Evolutionary conservation across 1,140 invertebrate species (phyloP), one percentile per base, ranked within the genome.

Genomic region (Penaeus indicus): DNA sequence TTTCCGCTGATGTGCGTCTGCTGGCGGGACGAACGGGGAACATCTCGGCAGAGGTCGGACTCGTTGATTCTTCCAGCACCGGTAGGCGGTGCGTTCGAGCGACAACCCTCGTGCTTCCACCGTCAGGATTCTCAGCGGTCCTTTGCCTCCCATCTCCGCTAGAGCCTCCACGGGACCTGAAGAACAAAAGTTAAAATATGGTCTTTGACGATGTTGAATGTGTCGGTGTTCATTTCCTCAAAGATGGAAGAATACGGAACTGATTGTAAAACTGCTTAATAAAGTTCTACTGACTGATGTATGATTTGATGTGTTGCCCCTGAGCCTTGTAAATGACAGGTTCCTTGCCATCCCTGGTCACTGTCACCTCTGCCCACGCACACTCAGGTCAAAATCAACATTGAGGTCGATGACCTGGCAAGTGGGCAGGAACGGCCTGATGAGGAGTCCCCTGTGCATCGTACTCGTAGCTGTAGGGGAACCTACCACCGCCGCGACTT

Each of bases 381-480:
- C 93, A 92, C 96, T 97, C 22, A 98, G 93, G 93, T 98, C 97
- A 92, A 98, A 98, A 1, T n/a, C n/a, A n/a, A n/a, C n/a, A n/a
- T 95, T 95, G 0, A 98, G 92, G 77, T 95, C 95, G 64, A 97
- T 96, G 7, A 97, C 95, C 93, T 97, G 95, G 1, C 97, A 98
- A 32, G 97, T 99, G 0, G 98, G 98, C 10, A 97, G 97, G 0
- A 98, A 96, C 1, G 97, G 97, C 11, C 96, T 96, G 4, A 96
- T 97, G 0, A 99, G 93, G 90, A 98, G 95, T 16, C 98, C 98
- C n/a, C 92, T 98, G 98, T 92, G 97, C 96, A 92, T 99, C 97
- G 92, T 99, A 99, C 92, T 97, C 96, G 92, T 99, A 99, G 5
- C 98, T 96, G 92, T 97, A 98, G 78, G 97, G n/a, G n/a, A n/a